Base-by-base conservation (phyloP, 2,113 vertebrate genomes). In the Chloropsis hardwickii region DNA sequence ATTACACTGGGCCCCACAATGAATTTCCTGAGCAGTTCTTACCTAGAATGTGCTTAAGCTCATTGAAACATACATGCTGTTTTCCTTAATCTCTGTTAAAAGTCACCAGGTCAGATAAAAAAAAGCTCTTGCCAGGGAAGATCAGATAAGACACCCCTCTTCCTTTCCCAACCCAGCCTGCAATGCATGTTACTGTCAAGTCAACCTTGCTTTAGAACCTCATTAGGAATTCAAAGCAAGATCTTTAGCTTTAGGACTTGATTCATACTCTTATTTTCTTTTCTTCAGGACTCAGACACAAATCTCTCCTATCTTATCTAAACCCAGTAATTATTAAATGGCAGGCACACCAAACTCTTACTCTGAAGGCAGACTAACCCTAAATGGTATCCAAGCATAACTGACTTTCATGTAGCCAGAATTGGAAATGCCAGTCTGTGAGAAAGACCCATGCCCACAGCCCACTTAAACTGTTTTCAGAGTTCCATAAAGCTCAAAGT, bases 31-130 rank as follows among this genome's bases (percentile, higher is more conserved):
- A 80, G 62, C 10, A 9, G 4, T 79, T 80, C 82, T 93, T 61
- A 65, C 79, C 79, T 39, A 42, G 66, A 93, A 95, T 1, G 10
- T 45, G n/a, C 58, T 90, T 37, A n/a, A 82, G 15, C 45, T 88
- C 76, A 47, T 2, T 4, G 79, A 82, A 92, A 86, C 29, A 77
- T 5, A 51, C 11, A 23, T 0, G 5, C 7, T 69, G 14, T 61
- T 86, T 82, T 70, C 86, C 64, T 69, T 81, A 69, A 77, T 56
- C 80, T 88, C 60, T 71, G 29, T 31, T 81, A 19, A 86, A 90
- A 93, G 76, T 70, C 76, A 77, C 18, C 5, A 16, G 7, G 79
- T 61, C 37, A 82, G 90, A 81, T 51, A 82, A 67, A 42, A 76
- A 65, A 76, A 88, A 76, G 50, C 19, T 66, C 76, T 88, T 67